phyloP scores from a whole-genome alignment of 2,113 vertebrate genomes.

The Phoenicopterus ruber region DNA sequence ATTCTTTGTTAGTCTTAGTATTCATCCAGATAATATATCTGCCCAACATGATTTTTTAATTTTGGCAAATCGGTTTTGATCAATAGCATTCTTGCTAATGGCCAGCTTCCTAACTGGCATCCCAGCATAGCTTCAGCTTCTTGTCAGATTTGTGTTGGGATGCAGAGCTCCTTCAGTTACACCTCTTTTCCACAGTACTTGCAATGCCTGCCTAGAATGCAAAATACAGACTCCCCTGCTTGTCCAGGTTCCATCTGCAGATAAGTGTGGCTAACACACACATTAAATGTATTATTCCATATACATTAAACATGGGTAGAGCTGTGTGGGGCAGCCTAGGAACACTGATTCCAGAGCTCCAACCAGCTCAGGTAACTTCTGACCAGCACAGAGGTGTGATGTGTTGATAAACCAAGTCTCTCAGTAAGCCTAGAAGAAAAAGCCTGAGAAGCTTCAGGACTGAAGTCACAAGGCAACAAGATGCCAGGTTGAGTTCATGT shows the following conservation, averaged over 20 bases:
- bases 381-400: background rate
- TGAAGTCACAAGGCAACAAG: background rate
- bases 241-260: background rate
- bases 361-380: background rate
- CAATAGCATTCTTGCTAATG: background rate
- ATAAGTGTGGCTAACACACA: background rate
- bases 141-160: background rate
- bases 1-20: background rate
- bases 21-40: background rate
- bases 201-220: background rate
- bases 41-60: background rate
- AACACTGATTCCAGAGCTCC: background rate
- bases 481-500: background rate
- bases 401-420: background rate
- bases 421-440: background rate
- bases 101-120: background rate
- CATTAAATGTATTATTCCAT: background rate
- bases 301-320: background rate
- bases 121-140: background rate
- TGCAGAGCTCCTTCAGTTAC: background rate
- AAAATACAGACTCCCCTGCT: background rate
- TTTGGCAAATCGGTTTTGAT: background rate
- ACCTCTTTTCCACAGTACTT: background rate
- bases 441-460: background rate
- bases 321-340: background rate